Conservation (phyloP, 2,888 invertebrate species). For the Protodeltote pygarga region DNA sequence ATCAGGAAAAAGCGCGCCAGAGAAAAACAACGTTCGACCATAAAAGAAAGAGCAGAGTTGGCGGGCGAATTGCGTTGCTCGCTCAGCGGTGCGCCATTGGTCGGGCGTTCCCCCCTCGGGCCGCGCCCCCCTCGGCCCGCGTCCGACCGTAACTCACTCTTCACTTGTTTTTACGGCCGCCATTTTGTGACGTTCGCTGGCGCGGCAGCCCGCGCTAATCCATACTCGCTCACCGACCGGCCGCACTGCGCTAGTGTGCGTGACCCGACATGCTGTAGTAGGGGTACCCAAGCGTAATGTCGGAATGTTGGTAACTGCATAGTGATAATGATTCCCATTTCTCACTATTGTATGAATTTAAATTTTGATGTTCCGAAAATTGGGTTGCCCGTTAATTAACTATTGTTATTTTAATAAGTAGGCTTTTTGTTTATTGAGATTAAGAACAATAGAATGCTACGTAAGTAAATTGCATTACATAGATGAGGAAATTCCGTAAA, state of each 20-base stretch:
- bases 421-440: slow-evolving; percentile 9
- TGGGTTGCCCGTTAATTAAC: slow-evolving; percentile 5
- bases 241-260: slow-evolving; percentile 64
- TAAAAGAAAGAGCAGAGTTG: slow-evolving; percentile 86
- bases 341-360: slow-evolving; percentile 23
- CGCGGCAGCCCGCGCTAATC: slow-evolving; percentile 81
- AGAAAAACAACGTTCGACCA: slow-evolving; percentile 83
- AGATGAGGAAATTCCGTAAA: too few species aligned
- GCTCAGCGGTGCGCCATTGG: slow-evolving; percentile 81
- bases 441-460: too few species aligned
- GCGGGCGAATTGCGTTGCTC: slow-evolving; percentile 78
- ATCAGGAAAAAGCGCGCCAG: slow-evolving; percentile 82
- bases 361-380: slow-evolving; percentile 20
- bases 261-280: slow-evolving; percentile 61
- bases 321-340: slow-evolving; percentile 35
- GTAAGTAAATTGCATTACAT: too few species aligned
- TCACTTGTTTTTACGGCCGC: slow-evolving; percentile 87
- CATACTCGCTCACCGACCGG: slow-evolving; percentile 62
- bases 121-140: slow-evolving; percentile 54
- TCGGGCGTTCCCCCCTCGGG: slow-evolving; percentile 56
- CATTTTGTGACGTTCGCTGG: slow-evolving; percentile 86
- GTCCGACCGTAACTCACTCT: slow-evolving; percentile 84
- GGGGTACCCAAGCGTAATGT: slow-evolving; percentile 32
- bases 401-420: background rate
- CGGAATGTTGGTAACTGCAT: slow-evolving; percentile 35